A percentile compares a stretch with the other conserved stretches of the same genome.
These are phyloP conservation scores for Papilio helenus DNA, from an alignment of 1,140 invertebrate species.

Conservation along the genomic window DNA sequence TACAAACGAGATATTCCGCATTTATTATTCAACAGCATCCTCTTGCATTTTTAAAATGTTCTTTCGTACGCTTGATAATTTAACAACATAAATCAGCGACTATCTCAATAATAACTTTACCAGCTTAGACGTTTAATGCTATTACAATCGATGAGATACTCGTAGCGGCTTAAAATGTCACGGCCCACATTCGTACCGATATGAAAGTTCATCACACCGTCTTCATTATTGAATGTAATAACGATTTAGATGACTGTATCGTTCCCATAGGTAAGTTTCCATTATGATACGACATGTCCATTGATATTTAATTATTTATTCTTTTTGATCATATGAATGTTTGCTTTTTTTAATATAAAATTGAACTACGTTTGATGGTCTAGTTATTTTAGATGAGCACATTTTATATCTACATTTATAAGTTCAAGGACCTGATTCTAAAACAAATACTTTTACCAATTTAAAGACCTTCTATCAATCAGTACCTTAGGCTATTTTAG, in stretches of 20 bases:
- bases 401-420: too few relatives aligned
- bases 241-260: conserved; percentile 75
- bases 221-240: conserved; percentile 75
- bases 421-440: too few relatives aligned
- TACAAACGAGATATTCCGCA: conserved; percentile 50
- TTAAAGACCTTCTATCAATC: not conserved
- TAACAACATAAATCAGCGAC: conserved; percentile 44
- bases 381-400: not conserved
- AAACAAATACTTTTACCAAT: too few relatives aligned
- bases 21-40: conserved; percentile 49
- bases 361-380: not conserved
- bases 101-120: conserved; percentile 45
- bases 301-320: conserved; percentile 29
- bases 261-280: conserved; percentile 62
- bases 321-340: not conserved
- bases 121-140: conserved; percentile 60
- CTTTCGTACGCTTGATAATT: conserved; percentile 44
- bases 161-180: conserved; percentile 73
- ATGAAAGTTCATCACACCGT: conserved; percentile 77
- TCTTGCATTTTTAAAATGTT: conserved; percentile 43
- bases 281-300: conserved; percentile 54
- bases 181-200: conserved; percentile 61
- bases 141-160: conserved; percentile 66
- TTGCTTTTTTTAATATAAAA: not conserved
- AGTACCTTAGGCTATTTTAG: not conserved